Base-by-base conservation (phyloP, 1,140 invertebrate species). In the Laupala kohalensis region DNA sequence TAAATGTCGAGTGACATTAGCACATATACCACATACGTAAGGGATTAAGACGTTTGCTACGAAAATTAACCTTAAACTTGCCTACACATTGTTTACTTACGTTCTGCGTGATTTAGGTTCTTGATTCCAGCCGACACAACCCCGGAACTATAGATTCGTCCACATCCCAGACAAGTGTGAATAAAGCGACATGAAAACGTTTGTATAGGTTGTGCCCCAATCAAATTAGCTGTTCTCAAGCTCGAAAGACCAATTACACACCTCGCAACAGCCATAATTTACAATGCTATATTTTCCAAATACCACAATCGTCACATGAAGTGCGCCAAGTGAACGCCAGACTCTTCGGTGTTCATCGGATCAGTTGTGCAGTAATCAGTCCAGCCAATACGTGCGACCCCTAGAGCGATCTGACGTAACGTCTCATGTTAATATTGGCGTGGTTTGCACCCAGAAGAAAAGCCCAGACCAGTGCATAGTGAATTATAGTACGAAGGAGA, bases 261-360 rank as follows among this genome's bases (percentile, higher is more conserved):
- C 74, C 80, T 78, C 62, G 75, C 75, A 71, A 76, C 76, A 73
- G 79, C 79, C 80, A 80, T 80, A 74, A 76, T 75, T 73, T 71
- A 25, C 78, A 79, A 37, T 72, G 79, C 23, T 12, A 37, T 23
- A 19, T 37, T 72, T 67, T n/a, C n/a, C 9, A 53, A 53, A 53
- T 9, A 9, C 37, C 37, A 53, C 37, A 2, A 53, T 53, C 25
- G 25, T 65, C 24, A 3, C 64, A 53, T 4, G 37, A 53, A 53
- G 9, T 2, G 37, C 37, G 37, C n/a, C n/a, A n/a, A n/a, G n/a
- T 53, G 37, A 53, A 53, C 37, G 19, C 9, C 37, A 53, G 37
- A 9, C 37, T 9, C 37, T 19, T 19, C 9, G 37, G 37, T 53
- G 9, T 19, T 9, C 37, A 53, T 19, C 37, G 37, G 9, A 53